Percentiles rank a stretch among this genome's conserved stretches.
These are phyloP conservation scores for Platorchestia sp. DNA, from an alignment of 1,140 invertebrate genomes.

Conservation along the genomic window DNA sequence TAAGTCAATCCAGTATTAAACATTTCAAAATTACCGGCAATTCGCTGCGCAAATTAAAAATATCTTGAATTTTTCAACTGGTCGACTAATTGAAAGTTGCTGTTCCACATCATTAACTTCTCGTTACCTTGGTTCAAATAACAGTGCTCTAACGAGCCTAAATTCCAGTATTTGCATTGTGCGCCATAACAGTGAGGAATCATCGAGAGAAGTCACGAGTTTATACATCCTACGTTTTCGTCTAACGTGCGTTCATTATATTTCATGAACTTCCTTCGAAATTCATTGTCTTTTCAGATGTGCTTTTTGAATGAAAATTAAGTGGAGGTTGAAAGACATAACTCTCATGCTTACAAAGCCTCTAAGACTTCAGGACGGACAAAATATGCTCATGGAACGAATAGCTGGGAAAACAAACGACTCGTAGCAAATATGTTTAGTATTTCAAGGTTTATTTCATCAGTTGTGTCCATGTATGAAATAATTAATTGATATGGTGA, in stretches of 20 bases:
- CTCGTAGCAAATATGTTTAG: not conserved
- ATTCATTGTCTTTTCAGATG: not conserved
- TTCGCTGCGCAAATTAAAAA: not conserved
- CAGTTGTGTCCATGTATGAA: not conserved
- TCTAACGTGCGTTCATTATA: too few species aligned
- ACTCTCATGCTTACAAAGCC: not conserved
- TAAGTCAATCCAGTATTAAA: too few species aligned
- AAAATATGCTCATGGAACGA: not conserved
- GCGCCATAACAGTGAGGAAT: not conserved
- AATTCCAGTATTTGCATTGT: not conserved
- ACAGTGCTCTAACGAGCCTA: not conserved
- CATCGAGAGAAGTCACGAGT: not conserved
- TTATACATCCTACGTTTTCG: not conserved
- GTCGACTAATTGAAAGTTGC: not conserved
- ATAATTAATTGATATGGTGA: not conserved
- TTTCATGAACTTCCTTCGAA: not conserved
- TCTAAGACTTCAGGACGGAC: not conserved
- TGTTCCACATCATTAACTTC: not conserved
- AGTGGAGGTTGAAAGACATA: not conserved
- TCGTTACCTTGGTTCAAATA: not conserved
- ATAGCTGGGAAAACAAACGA: not conserved
- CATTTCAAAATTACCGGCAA: too few species aligned
- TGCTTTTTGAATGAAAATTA: not conserved
- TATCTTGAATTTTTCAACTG: not conserved
- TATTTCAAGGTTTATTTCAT: not conserved